Percentiles rank a stretch among this genome's conserved stretches.
phyloP scores from a whole-genome alignment of 2,888 invertebrate species.

The Graphium colonna region DNA sequence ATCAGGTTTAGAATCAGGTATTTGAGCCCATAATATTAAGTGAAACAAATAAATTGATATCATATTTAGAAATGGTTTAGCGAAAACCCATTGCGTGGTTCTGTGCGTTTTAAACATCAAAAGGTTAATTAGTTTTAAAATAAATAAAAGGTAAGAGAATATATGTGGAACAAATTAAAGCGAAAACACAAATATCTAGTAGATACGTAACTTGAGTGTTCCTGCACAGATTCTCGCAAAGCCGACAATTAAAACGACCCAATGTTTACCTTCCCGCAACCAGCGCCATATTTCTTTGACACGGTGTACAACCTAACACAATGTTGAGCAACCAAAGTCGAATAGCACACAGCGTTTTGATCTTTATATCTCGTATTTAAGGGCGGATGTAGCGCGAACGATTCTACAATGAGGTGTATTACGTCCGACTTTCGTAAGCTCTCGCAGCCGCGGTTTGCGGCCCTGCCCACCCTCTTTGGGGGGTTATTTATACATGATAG shows the following conservation, averaged over 20 bases:
- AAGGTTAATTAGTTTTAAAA: too few relatives aligned
- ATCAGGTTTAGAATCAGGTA: too few relatives aligned
- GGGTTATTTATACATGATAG: constrained; percentile 52
- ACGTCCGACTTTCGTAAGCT: constrained; percentile 3
- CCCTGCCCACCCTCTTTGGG: constrained; percentile 12
- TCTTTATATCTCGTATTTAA: constrained; percentile 2
- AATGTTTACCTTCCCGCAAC: constrained; percentile 17
- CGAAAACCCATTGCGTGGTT: too few relatives aligned
- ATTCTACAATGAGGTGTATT: constrained; percentile 5
- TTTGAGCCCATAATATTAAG: too few relatives aligned
- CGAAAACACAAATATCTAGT: too few relatives aligned
- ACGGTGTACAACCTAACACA: constrained; percentile 9
- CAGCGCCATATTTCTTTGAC: constrained; percentile 20
- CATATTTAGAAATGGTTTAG: too few relatives aligned
- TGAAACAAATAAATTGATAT: too few relatives aligned
- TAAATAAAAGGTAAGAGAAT: too few relatives aligned
- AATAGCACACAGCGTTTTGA: neutral
- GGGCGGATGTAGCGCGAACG: neutral
- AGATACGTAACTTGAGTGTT: too few relatives aligned
- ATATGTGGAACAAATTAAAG: too few relatives aligned
- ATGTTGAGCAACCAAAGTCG: neutral
- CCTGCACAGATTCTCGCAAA: too few relatives aligned
- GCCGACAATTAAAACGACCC: constrained; percentile 13
- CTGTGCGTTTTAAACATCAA: too few relatives aligned
- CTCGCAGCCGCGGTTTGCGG: neutral